Base-by-base conservation (phyloP, 2,888 invertebrate genomes). In the Brachyptera risi region DNA sequence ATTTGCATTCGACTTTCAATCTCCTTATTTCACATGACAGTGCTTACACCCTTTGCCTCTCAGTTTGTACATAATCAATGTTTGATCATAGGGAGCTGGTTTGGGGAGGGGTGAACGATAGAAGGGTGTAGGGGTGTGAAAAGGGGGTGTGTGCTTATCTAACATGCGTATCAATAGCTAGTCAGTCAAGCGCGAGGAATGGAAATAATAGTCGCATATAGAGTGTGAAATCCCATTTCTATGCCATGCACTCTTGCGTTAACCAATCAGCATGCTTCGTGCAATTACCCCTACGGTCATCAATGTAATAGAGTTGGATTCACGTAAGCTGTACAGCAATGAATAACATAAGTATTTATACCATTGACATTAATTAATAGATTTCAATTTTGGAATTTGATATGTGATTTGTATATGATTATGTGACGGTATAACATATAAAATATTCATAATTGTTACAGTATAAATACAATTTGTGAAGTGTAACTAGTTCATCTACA, bases 171-270 rank as follows among this genome's bases (percentile, higher is more conserved):
- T 51, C 51, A 51, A 51, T 4, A 15, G 54, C n/a, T 35, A 47
- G 5, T 2, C 37, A 37, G 5, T 13, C 17, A 19, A 19, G 54
- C 19, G 37, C n/a, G 37, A 21, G 19, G 9, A 21, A 19, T 35
- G 54, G 35, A 23, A 37, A 37, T 54, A 21, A 37, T 37, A 15
- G 54, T 23, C 2, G 5, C 51, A 35, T 35, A 21, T 17, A 19
- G 31, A 51, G 54, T 54, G 54, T 54, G 37, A 54, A 54, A 54
- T 51, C 51, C 7, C 21, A 19, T 44, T 19, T 44, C 21, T 21
- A 44, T 11, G 44, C 51, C 44, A 44, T 11, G 44, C 51, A 19
- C 19, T 26, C 49, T 17, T 17, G n/a, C 4, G 15, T n/a, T 2
- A n/a, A 3, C 51, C 51, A 51, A 51, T 51, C 51, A 51, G 31